Evolutionary conservation across 2,888 invertebrate genomes (phyloP), one percentile per base, ranked within the genome.

Genomic region (Brachyptera putata): DNA sequence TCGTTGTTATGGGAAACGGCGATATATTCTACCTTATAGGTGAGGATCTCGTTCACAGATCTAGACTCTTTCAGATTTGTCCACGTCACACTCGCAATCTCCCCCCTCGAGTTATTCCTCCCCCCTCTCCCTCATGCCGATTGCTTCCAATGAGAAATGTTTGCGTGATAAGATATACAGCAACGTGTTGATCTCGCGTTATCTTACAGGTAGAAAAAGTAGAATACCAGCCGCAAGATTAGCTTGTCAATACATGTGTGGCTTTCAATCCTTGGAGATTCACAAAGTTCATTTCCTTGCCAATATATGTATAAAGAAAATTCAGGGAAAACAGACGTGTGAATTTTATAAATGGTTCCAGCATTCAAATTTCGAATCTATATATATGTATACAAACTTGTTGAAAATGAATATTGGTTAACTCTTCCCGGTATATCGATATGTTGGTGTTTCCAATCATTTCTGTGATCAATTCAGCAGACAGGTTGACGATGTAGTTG

Each of bases 191-290:
- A 53, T 53, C 49, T 22, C 13, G n/a, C 49, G n/a, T 50, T 26
- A 5, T 14, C 34, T 34, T 34, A 34, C 53, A 53, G 53, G 53
- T 53, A 34, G 14, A 53, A 34, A 22, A 18, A 36, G 21, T 13
- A 36, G n/a, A 5, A 16, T n/a, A 37, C 39, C 16, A 26, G n/a
- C 11, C 57, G 43, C 43, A 57, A 57, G 57, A 57, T 57, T 57
- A 57, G 26, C 25, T n/a, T 57, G 57, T 57, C 57, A 57, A 24
- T 43, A 18, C 14, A 13, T 25, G 16, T 37, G 55, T 55, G 34
- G 34, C 18, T 24, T 53, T 46, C 57, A 41, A 26, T 43, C 57
- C 57, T 56, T 57, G 25, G 57, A 53, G 53, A 53, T 53, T 53
- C 34, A 34, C 30, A n/a, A n/a, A 36, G 18, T 53, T 53, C 53